phyloP scores from a whole-genome alignment of 2,113 vertebrate species.

The Psilopsiagon aurifrons region DNA sequence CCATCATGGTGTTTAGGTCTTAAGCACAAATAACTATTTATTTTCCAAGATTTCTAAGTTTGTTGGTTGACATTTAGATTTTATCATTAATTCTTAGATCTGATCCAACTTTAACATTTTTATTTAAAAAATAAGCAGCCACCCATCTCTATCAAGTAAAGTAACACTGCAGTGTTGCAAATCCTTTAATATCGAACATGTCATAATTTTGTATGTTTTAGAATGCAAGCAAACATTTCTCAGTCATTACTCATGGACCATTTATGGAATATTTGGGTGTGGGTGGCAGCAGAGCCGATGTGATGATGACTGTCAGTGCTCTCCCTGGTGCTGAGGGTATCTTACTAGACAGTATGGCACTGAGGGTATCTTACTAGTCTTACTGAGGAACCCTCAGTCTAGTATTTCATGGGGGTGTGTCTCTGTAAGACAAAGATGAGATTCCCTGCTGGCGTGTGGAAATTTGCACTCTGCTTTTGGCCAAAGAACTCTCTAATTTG shows the following conservation, averaged over 20 bases:
- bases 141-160: background rate
- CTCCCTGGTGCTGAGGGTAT: background rate
- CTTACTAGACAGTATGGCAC: background rate
- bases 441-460: accelerated
- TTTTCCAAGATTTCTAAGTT: background rate
- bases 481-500: background rate
- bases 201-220: background rate
- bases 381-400: background rate
- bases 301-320: background rate
- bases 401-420: background rate
- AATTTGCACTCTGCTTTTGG: background rate
- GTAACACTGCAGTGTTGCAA: background rate
- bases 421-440: background rate
- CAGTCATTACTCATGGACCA: background rate
- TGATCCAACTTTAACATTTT: background rate
- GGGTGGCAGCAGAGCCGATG: background rate
- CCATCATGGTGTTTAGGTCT: background rate
- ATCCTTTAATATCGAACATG: background rate
- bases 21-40: background rate
- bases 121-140: background rate
- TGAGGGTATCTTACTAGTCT: background rate
- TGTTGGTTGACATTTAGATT: background rate
- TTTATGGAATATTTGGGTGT: background rate
- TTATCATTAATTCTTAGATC: background rate
- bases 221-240: background rate